Evolutionary conservation across 37 sponge, comb jelly and placozoan genomes (phyloP), one percentile per base, ranked within the genome.

Genomic region (Eunapius fragilis): DNA sequence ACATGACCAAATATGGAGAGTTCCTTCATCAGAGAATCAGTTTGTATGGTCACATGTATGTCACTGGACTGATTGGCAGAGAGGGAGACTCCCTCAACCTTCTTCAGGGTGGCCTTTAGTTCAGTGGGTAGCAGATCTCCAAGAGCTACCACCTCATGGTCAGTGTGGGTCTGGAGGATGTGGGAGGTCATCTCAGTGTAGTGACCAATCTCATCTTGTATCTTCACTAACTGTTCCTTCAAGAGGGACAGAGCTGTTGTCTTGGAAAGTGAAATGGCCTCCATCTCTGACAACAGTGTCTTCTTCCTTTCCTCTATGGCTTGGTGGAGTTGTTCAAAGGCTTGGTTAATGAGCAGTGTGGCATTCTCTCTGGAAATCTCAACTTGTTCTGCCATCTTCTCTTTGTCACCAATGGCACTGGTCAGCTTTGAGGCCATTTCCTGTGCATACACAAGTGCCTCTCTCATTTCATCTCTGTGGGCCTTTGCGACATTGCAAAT

Each of bases 281-380:
- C 41, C 41, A 41, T 3, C 41, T 77, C 26, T 11, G 26, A 27
- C 14, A 27, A 41, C 38, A 77, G 35, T 32, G 37, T 41, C 13
- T 36, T 33, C 78, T 36, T 33, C 35, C 78, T 77, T 33, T 77
- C 78, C 37, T 77, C 34, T 27, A 77, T 37, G 27, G 78, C 9
- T 30, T 30, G 10, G 37, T 77, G 17, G 26, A 77, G 31, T 31
- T 38, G 34, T 36, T 77, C 35, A 33, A 33, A 77, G 25, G 9
- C 37, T 77, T 10, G 34, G 11, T 5, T 41, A 25, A 77, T 77
- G 38, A 38, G 10, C 34, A 6, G 26, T 35, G 34, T 36, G 25
- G 24, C 11, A 27, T 77, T 41, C 25, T 38, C 13, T 36, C 37
- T 77, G 34, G 26, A 26, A 33, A 12, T 36, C 35, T 77, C 37